Base-by-base conservation (phyloP, 2,888 invertebrate species). In the Harpagoxenus sublaevis region DNA sequence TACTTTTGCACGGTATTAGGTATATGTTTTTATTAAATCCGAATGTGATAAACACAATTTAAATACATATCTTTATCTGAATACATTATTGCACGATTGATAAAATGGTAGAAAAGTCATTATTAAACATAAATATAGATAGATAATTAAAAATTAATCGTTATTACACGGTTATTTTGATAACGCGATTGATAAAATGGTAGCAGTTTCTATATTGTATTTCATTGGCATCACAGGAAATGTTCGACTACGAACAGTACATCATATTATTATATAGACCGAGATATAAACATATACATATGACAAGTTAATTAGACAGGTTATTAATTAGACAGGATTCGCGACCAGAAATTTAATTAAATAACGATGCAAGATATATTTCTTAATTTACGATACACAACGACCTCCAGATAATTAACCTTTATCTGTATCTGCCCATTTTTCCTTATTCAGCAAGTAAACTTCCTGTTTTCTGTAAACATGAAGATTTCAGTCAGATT, bases 321-420 rank as follows among this genome's bases (percentile, higher is more conserved):
- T 55, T 78, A 10, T 57, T 78, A 23, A 23, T 23, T 23, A 23
- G 23, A 23, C 23, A 23, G 23, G 23, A 31, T 39, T 55, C 12
- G 18, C n/a, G 2, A 68, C 9, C 5, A 42, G 9, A 70, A 45
- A 31, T 78, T 39, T 57, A 78, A 78, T 68, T 66, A 57, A 66
- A 45, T 45, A 28, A 55, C 1, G 12, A 35, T 10, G 18, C 28
- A 53, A 55, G n/a, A 18, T 28, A 10, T 51, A 39, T 63, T 5
- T 39, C 9, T 51, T 51, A 65, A 5, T 77, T 39, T 75, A 63
- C 1, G 18, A n/a, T 35, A 18, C 23, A 15, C 1, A 18, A 39
- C 23, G 23, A 75, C 8, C 4, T 35, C 2, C 3, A 10, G 10
- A 39, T 45, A n/a, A 12, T n/a, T 53, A 35, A 60, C 8, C 3